Evolutionary conservation across 2,113 vertebrate genomes (phyloP), one percentile per base, ranked within the genome.

Genomic region (Pachypanchax playfairii): DNA sequence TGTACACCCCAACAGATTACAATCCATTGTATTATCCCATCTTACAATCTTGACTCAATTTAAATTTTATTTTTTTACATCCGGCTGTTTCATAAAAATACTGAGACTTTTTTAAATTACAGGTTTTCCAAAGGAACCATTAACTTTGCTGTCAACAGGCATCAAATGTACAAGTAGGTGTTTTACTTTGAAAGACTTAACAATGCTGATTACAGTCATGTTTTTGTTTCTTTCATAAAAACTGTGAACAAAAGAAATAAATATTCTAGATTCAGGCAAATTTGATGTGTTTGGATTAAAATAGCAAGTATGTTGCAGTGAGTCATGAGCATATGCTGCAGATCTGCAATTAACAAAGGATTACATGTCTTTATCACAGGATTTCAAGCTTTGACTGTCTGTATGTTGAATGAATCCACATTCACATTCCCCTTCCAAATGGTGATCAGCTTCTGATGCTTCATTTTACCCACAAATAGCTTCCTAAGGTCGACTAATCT

Each of bases 401-500:
- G 56, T 49, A 58, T 70, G 64, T 64, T 24, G 22, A 15, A 24
- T 38, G 66, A 53, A 73, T 77, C 56, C 68, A 53, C 56, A 52
- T 83, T 75, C 36, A 65, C 51, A 73, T 80, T 59, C 65, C 38
- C 31, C 54, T 22, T 35, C 50, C 31, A 73, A 79, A 75, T n/a
- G 25, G 57, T 46, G 47, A 80, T 80, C 65, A 77, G 79, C 65
- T 59, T 65, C 28, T 70, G 72, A 74, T 71, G 72, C 73, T 38
- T 61, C 41, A 51, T 73, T 75, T 81, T 75, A 69, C 61, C 70
- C 78, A n/a, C n/a, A n/a, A 79, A 73, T 75, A 63, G 62, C 72
- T 77, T 84, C 73, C 65, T 53, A 46, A 12, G 81, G 36, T 64
- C 20, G 18, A 31, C 69, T 87, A 86, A 87, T 88, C 85, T 79